These are phyloP conservation scores for Sorex maritimensis DNA, from an alignment of 2,797 vertebrate species.

Conservation along the genomic window DNA sequence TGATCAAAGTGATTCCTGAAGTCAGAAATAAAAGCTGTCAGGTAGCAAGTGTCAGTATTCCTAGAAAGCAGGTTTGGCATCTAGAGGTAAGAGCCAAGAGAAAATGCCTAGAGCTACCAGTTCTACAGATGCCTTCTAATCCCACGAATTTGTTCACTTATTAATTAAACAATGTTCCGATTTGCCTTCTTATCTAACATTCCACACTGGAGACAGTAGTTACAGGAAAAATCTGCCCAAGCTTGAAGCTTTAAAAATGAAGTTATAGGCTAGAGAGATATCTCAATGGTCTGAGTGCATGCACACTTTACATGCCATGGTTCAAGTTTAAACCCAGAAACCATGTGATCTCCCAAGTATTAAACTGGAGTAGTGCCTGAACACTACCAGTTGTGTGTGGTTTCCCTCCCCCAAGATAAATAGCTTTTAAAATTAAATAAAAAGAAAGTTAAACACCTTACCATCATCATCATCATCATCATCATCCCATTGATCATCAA, in stretches of 20 bases:
- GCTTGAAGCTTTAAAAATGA: too few relatives aligned
- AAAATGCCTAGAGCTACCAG: not conserved
- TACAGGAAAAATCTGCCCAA: not conserved
- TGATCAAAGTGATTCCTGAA: not conserved
- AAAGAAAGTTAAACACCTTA: not conserved
- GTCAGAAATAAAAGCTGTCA: conserved; percentile 34
- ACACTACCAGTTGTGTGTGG: not conserved
- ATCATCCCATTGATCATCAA: too few relatives aligned
- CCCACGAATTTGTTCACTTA: not conserved
- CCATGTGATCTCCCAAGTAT: not conserved
- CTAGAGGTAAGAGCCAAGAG: not conserved
- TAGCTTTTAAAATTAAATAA: too few relatives aligned
- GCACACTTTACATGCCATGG: not conserved
- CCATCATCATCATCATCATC: too few relatives aligned
- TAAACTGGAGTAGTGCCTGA: too few relatives aligned
- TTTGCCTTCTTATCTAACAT: not conserved
- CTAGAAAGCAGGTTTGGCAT: not conserved
- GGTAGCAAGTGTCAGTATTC: not conserved
- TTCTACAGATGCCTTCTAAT: not conserved
- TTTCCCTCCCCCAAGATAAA: too few relatives aligned
- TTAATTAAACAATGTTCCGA: not conserved
- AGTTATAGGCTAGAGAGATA: too few relatives aligned
- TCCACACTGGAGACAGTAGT: not conserved
- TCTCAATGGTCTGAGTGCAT: not conserved
- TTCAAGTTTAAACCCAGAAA: not conserved